Conservation (phyloP, 2,113 vertebrate species). For the Plecotus auritus region DNA sequence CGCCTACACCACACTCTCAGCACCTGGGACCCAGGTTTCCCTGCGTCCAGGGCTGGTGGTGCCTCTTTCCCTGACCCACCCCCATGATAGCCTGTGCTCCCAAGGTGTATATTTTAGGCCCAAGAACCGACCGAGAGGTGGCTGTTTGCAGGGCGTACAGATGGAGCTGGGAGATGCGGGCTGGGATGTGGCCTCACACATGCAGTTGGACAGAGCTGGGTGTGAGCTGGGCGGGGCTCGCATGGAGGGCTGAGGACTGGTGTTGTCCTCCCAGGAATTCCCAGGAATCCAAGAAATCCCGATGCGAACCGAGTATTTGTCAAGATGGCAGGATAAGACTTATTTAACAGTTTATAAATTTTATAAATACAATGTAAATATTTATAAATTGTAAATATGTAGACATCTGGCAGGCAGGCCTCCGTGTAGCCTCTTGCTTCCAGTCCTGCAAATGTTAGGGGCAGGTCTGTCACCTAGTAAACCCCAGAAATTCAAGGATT, state of each 20-base stretch:
- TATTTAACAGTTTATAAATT: not conserved
- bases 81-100: not conserved
- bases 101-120: not conserved
- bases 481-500: not conserved
- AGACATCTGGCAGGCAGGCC: not conserved
- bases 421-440: not conserved
- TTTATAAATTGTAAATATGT: not conserved
- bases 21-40: not conserved
- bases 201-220: not conserved
- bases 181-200: rapidly evolving
- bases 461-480: not conserved
- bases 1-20: too few relatives aligned
- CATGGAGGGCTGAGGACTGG: not conserved
- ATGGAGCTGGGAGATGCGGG: not conserved
- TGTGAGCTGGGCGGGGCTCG: not conserved
- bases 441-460: not conserved
- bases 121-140: not conserved
- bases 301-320: not conserved
- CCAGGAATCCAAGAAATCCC: not conserved
- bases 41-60: not conserved
- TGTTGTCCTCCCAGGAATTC: not conserved
- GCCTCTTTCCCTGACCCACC: not conserved
- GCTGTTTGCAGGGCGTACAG: not conserved
- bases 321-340: not conserved
- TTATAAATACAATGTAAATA: not conserved